Conservation (phyloP, 2,888 invertebrate species). For the Caenorhabditis sp. region DNA sequence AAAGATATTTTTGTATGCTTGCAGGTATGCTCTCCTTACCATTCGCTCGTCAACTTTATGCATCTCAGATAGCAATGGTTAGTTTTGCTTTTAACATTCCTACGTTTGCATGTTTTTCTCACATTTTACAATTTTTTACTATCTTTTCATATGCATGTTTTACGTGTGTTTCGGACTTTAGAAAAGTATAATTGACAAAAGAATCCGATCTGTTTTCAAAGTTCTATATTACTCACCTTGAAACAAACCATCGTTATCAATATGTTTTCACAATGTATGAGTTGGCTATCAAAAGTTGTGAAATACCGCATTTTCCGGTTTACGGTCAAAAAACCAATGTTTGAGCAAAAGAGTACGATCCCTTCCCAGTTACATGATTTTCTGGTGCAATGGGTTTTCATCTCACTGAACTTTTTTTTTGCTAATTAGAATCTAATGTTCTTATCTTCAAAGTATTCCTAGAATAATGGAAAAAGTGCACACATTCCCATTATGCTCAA, state of each 20-base stretch:
- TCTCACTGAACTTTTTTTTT: neutral
- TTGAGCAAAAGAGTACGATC: neutral
- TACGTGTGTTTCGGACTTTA: too few relatives aligned
- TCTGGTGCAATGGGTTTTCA: neutral
- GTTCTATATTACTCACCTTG: neutral
- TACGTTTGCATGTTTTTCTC: neutral
- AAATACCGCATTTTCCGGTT: too few relatives aligned
- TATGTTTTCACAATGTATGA: neutral
- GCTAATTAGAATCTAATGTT: neutral
- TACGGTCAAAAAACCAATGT: too few relatives aligned
- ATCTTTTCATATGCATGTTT: too few relatives aligned
- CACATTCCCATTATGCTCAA: conserved; percentile 14
- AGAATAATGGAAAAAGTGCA: conserved; percentile 20
- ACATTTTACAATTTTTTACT: too few relatives aligned
- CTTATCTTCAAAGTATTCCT: neutral
- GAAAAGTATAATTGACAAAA: too few relatives aligned
- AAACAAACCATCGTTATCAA: neutral
- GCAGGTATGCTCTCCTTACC: conserved; percentile 39
- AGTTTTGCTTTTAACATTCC: conserved; percentile 17
- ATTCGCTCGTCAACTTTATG: conserved; percentile 30
- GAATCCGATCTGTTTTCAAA: too few relatives aligned
- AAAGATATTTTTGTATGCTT: conserved; percentile 4
- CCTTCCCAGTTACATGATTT: neutral
- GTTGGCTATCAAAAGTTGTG: too few relatives aligned
- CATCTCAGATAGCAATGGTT: conserved; percentile 6